A percentile compares a stretch with the other conserved stretches of the same genome.
phyloP scores from a whole-genome alignment of 2,888 invertebrate species.

The Tolmerus cingulatus region DNA sequence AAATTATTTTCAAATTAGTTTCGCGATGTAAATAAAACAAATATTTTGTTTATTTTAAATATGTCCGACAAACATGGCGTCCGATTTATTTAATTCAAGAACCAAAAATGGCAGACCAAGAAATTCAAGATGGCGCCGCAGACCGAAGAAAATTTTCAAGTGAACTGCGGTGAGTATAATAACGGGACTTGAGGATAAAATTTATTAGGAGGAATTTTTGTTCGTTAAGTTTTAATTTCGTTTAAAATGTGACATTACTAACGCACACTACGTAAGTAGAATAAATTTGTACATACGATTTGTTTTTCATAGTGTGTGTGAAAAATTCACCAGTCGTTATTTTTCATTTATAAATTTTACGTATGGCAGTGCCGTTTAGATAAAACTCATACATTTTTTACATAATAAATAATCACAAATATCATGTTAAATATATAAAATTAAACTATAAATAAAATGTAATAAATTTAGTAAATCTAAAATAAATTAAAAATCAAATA shows the following conservation, averaged over 20 bases:
- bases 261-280: not conserved
- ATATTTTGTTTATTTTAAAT: conserved; percentile 65
- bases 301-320: not conserved
- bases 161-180: not conserved
- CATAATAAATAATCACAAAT: too few species aligned
- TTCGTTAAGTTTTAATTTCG: not conserved
- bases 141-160: not conserved
- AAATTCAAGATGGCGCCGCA: conserved; percentile 58
- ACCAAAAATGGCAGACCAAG: conserved; percentile 69
- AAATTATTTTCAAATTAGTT: not conserved
- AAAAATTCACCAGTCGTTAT: not conserved
- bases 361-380: not conserved
- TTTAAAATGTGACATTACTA: not conserved
- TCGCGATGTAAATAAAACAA: conserved; percentile 34
- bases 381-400: too few species aligned
- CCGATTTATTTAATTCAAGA: conserved; percentile 55
- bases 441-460: too few species aligned
- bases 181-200: not conserved
- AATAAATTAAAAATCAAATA: too few species aligned
- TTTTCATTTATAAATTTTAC: not conserved
- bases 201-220: not conserved
- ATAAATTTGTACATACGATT: too few species aligned
- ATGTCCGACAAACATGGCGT: conserved; percentile 80
- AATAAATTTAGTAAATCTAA: too few species aligned
- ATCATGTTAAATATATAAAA: too few species aligned